Percentiles rank a stretch among this genome's conserved stretches.
Conservation (phyloP, 2,797 vertebrate species). For the Oceanodroma leucorhoa region DNA sequence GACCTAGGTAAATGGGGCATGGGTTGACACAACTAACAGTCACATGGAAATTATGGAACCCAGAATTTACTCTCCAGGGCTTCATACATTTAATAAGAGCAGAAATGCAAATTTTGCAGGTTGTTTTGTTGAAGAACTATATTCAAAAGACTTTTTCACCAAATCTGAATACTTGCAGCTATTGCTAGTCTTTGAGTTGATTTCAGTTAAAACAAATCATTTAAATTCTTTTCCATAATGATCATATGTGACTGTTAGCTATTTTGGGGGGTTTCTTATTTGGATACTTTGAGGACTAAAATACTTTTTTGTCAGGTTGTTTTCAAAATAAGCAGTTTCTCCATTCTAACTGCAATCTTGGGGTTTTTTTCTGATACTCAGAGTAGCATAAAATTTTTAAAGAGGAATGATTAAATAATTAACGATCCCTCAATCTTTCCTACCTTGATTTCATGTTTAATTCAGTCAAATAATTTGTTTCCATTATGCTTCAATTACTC, state of each 20-base stretch:
- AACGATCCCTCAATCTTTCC: background rate
- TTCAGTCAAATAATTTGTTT: conserved; percentile 1
- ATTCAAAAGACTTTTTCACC: background rate
- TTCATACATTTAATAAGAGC: background rate
- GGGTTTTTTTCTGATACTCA: background rate
- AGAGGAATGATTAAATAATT: background rate
- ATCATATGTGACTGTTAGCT: conserved; percentile 81
- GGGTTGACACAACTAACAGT: conserved; percentile 79
- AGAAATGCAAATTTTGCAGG: conserved; percentile 39
- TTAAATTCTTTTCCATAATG: conserved; percentile 82
- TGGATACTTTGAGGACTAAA: conserved; percentile 68
- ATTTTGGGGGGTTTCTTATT: conserved; percentile 73
- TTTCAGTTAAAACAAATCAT: background rate
- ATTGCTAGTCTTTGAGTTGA: conserved; percentile 20
- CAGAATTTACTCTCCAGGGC: conserved; percentile 71
- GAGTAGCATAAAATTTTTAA: background rate
- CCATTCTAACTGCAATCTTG: conserved; percentile 63
- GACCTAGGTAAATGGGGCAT: conserved; percentile 94
- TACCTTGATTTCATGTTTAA: background rate
- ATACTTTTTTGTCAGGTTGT: conserved; percentile 69
- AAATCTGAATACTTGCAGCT: background rate
- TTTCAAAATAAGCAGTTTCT: conserved; percentile 80
- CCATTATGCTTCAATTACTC: background rate
- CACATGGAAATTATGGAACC: conserved; percentile 81
- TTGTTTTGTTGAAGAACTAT: background rate